Evolutionary conservation across 2,113 vertebrate species (phyloP).

Genomic region (Pimephales promelas): DNA sequence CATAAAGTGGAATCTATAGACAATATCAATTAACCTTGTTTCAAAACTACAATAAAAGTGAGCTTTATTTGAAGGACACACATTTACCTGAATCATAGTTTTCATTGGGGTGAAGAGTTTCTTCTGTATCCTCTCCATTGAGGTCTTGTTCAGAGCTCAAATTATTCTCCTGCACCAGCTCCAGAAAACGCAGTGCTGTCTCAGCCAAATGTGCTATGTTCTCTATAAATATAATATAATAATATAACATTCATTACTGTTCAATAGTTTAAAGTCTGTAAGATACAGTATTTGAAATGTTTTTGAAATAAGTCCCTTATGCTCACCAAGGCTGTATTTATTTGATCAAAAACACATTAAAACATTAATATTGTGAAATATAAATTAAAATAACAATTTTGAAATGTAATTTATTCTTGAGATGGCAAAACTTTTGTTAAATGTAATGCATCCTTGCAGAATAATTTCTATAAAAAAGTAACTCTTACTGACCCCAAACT

Average conservation of each 20-base stretch:
- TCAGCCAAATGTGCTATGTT: conserved; percentile 96
- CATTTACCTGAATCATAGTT: conserved; percentile 93
- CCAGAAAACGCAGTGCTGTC: conserved; percentile 94
- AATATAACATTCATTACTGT: too few relatives aligned
- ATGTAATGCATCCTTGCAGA: background rate
- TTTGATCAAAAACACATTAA: background rate
- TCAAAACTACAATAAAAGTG: background rate
- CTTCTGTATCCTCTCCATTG: conserved; percentile 89
- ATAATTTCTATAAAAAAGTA: background rate
- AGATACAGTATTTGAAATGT: background rate
- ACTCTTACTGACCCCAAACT: background rate
- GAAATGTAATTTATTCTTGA: background rate
- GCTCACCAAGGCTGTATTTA: background rate
- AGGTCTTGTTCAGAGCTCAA: conserved; percentile 90
- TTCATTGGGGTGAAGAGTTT: conserved; percentile 86
- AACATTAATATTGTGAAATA: background rate
- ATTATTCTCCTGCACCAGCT: conserved; percentile 95
- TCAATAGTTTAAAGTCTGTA: background rate
- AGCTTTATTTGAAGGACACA: background rate
- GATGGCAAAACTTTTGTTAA: background rate
- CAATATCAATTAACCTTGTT: background rate
- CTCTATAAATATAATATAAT: conserved; percentile 72
- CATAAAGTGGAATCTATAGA: background rate
- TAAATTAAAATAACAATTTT: background rate
- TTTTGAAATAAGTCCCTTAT: background rate